A percentile compares a stretch with the other conserved stretches of the same genome.
Evolutionary conservation across 2,113 vertebrate genomes (phyloP).

Genomic region (Dipodomys ordii): DNA sequence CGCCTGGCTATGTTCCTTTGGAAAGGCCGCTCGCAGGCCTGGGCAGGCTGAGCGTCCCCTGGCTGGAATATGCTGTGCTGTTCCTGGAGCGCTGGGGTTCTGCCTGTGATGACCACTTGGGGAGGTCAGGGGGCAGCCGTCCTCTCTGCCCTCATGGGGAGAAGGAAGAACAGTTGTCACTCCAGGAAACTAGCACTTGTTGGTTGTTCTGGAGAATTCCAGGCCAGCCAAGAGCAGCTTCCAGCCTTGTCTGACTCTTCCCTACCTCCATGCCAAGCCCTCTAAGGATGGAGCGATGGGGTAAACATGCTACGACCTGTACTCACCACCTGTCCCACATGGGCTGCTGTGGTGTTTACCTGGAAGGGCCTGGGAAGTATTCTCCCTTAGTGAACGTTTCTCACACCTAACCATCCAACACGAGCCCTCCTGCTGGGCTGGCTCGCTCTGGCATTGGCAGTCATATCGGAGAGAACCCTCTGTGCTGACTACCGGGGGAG

Average conservation of each 20-base stretch:
- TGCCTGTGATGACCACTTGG: too few species aligned
- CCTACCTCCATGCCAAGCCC: neutral
- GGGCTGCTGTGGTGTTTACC: too few species aligned
- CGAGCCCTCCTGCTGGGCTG: too few species aligned
- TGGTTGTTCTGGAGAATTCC: neutral
- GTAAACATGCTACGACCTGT: neutral
- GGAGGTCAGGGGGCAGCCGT: too few species aligned
- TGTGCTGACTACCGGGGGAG: neutral
- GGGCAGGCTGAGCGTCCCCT: accelerated
- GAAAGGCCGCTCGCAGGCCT: accelerated
- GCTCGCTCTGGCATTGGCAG: too few species aligned
- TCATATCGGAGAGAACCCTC: neutral
- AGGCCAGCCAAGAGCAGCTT: neutral
- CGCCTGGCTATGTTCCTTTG: neutral
- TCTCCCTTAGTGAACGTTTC: neutral
- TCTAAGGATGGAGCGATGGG: neutral
- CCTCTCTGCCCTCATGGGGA: too few species aligned
- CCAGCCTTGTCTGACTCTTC: neutral
- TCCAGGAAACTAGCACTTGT: neutral
- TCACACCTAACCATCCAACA: neutral
- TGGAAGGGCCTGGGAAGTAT: neutral
- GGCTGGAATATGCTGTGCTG: too few species aligned
- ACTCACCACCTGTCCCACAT: neutral
- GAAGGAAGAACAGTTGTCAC: accelerated
- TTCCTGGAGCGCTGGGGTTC: neutral